phyloP scores from a whole-genome alignment of 2,888 invertebrate species.

The Elysia crispata region DNA sequence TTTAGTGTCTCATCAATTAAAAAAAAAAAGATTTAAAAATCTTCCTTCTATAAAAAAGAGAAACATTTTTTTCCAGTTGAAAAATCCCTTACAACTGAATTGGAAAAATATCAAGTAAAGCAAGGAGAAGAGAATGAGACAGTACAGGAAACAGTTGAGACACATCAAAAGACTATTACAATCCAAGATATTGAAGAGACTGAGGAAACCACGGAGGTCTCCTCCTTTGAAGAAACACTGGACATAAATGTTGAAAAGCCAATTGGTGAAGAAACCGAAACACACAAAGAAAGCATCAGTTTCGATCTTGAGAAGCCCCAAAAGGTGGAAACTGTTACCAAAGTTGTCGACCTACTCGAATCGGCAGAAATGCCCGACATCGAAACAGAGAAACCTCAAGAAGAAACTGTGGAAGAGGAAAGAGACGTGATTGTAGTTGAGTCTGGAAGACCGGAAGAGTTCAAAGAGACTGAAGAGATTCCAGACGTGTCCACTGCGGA shows the following conservation, averaged over 20 bases:
- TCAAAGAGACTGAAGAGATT: conserved; percentile 28
- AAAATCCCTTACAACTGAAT: too few relatives aligned
- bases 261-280: conserved; percentile 42
- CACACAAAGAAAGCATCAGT: conserved; percentile 49
- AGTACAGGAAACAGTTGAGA: too few relatives aligned
- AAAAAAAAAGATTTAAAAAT: too few relatives aligned
- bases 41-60: too few relatives aligned
- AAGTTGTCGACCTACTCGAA: not conserved
- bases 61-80: too few relatives aligned
- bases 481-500: conserved; percentile 53
- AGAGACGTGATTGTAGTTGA: conserved; percentile 52
- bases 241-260: conserved; percentile 49
- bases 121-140: too few relatives aligned
- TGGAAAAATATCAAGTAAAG: too few relatives aligned
- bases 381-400: conserved; percentile 48
- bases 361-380: conserved; percentile 39
- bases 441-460: conserved; percentile 50
- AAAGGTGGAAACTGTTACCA: conserved; percentile 35
- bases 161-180: too few relatives aligned
- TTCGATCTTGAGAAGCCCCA: conserved; percentile 37
- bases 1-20: too few relatives aligned
- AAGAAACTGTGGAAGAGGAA: conserved; percentile 53
- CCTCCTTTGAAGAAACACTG: conserved; percentile 38
- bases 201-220: conserved; percentile 6
- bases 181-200: conserved; percentile 51